phyloP scores from a whole-genome alignment of 2,113 vertebrate species.

The Saccopteryx leptura region DNA sequence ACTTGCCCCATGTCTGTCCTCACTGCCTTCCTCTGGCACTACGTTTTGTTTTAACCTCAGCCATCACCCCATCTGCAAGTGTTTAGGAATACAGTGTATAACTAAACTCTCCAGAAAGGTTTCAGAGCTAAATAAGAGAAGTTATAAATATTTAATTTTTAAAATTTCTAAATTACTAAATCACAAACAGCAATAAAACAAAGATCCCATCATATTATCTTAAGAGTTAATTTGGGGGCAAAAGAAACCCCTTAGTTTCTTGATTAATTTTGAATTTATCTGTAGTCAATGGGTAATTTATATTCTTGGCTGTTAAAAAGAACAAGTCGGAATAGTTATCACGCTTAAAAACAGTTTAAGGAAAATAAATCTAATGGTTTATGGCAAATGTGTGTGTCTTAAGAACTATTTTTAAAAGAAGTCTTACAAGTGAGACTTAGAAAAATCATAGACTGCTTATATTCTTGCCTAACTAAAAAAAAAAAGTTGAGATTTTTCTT shows the following conservation, averaged over 20 bases:
- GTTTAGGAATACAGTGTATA: not conserved
- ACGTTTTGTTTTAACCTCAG: not conserved
- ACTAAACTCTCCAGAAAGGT: not conserved
- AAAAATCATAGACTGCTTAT: not conserved
- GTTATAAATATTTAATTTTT: not conserved
- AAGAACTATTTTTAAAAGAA: conserved; percentile 52
- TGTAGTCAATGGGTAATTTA: not conserved
- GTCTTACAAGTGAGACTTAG: not conserved
- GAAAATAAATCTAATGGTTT: not conserved
- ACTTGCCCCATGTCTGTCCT: not conserved
- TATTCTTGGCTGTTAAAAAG: not conserved
- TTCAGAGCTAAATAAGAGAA: conserved; percentile 43
- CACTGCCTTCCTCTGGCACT: not conserved
- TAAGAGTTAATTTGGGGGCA: not conserved
- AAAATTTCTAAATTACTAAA: conserved; percentile 14
- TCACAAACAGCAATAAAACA: conserved; percentile 16
- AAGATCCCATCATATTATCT: not conserved
- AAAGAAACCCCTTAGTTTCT: not conserved
- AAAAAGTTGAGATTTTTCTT: conserved; percentile 16
- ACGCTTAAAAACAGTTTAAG: conserved; percentile 32
- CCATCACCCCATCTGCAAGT: not conserved
- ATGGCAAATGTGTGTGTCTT: not conserved
- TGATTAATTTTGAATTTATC: conserved; percentile 54
- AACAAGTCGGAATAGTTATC: not conserved
- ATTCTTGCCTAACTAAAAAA: conserved; percentile 11